These are phyloP conservation scores for Antidorcas marsupialis DNA, from an alignment of 2,113 vertebrate species.

Conservation along the genomic window DNA sequence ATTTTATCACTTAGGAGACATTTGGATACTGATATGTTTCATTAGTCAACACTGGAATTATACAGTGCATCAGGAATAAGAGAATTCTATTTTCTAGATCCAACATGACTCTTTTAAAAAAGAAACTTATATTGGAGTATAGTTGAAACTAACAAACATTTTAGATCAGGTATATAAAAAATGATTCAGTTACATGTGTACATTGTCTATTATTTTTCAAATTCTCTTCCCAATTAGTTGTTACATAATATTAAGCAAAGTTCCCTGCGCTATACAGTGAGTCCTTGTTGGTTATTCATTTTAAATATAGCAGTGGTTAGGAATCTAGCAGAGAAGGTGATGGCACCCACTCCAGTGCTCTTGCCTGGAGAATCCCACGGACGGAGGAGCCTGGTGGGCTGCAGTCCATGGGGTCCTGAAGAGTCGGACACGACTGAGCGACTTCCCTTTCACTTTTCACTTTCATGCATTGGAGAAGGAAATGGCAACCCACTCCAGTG, in stretches of 20 bases:
- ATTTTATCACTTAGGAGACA: constrained; percentile 28
- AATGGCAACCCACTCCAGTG: no score
- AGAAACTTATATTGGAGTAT: background rate
- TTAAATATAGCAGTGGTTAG: background rate
- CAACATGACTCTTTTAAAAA: accelerated
- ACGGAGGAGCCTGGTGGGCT: no score
- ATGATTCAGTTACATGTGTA: background rate
- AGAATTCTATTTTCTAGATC: background rate
- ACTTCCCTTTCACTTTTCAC: no score
- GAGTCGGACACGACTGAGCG: no score
- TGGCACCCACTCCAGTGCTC: no score
- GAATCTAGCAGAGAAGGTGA: background rate
- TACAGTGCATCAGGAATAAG: background rate
- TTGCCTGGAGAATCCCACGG: no score
- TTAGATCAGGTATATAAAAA: background rate
- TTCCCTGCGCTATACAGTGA: background rate
- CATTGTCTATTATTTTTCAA: background rate
- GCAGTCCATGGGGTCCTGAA: accelerated
- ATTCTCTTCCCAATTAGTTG: background rate
- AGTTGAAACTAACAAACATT: background rate
- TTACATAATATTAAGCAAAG: background rate
- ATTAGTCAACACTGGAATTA: background rate
- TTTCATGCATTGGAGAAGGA: no score
- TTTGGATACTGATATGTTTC: background rate
- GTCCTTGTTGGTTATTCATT: background rate